A percentile compares a stretch with the other conserved stretches of the same genome.
phyloP scores from a whole-genome alignment of 2,797 vertebrate species.

The Nyctibius grandis region DNA sequence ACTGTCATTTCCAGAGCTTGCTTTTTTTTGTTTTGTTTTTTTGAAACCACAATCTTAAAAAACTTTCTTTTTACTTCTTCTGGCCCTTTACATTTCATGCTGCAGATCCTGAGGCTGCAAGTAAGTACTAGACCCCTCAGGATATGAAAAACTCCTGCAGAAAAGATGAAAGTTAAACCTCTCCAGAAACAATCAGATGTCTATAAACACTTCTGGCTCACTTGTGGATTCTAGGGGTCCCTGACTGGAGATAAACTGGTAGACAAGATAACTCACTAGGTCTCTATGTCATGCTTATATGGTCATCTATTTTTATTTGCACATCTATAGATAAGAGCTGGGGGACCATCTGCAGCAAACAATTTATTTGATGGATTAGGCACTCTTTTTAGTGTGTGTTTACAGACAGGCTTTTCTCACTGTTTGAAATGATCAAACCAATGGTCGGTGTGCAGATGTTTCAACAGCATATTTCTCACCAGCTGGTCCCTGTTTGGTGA shows the following conservation, averaged over 20 bases:
- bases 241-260: not conserved
- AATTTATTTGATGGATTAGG: constrained; percentile 23
- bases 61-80: not conserved
- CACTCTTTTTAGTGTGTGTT: not conserved
- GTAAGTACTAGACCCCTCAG: not conserved
- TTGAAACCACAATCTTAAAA: not conserved
- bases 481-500: not conserved
- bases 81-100: not conserved
- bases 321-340: not conserved
- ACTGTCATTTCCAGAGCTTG: not conserved
- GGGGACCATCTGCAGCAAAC: not conserved
- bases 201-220: not conserved
- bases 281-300: not conserved
- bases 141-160: not conserved
- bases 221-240: not conserved
- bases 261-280: not conserved
- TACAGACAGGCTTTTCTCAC: not conserved
- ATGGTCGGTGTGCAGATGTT: not conserved
- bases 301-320: constrained; percentile 18
- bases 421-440: constrained; percentile 8
- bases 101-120: not conserved
- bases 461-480: not conserved
- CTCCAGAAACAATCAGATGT: not conserved
- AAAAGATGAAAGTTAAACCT: not conserved
- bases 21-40: not conserved